A percentile compares a stretch with the other conserved stretches of the same genome.
phyloP scores from a whole-genome alignment of 2,113 vertebrate genomes.

The Lanius collurio region DNA sequence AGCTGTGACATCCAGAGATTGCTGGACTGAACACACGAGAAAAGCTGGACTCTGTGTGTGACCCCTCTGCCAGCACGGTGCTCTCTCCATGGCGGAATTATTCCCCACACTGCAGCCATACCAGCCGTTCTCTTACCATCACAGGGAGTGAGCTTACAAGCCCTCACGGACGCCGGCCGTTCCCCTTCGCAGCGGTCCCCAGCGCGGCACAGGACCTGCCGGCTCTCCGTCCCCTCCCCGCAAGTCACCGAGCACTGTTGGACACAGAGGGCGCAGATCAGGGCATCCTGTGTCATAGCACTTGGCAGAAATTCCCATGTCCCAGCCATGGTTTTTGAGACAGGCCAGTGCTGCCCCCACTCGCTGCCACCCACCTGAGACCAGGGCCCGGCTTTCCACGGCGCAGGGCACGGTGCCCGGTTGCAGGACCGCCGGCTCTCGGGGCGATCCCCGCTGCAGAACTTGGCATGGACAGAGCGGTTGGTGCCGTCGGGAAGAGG shows the following conservation, averaged over 20 bases:
- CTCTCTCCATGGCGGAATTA: neutral
- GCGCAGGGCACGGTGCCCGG: conserved; percentile 80
- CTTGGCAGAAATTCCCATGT: rapidly evolving
- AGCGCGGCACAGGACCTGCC: conserved; percentile 83
- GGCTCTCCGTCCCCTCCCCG: conserved; percentile 85
- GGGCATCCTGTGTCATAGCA: neutral
- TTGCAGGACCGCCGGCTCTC: conserved; percentile 88
- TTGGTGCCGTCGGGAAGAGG: conserved; percentile 81
- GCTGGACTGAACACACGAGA: neutral
- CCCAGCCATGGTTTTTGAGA: neutral
- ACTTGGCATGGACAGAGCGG: conserved; percentile 90
- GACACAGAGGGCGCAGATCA: neutral
- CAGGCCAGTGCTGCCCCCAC: neutral
- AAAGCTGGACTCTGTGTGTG: neutral
- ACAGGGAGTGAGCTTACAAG: conserved; percentile 83
- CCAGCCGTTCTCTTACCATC: conserved; percentile 72
- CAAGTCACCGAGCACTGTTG: conserved; percentile 91
- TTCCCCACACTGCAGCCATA: neutral
- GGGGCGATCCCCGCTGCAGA: conserved; percentile 86
- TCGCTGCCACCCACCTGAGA: conserved; percentile 77
- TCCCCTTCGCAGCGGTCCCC: conserved; percentile 86
- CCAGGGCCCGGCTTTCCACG: conserved; percentile 92
- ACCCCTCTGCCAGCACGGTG: neutral
- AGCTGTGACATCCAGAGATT: rapidly evolving
- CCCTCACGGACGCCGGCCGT: conserved; percentile 77